Percentiles rank a stretch among this genome's conserved stretches.
These are phyloP conservation scores for Argyra leucocephala DNA, from an alignment of 2,888 invertebrate genomes.

Conservation along the genomic window DNA sequence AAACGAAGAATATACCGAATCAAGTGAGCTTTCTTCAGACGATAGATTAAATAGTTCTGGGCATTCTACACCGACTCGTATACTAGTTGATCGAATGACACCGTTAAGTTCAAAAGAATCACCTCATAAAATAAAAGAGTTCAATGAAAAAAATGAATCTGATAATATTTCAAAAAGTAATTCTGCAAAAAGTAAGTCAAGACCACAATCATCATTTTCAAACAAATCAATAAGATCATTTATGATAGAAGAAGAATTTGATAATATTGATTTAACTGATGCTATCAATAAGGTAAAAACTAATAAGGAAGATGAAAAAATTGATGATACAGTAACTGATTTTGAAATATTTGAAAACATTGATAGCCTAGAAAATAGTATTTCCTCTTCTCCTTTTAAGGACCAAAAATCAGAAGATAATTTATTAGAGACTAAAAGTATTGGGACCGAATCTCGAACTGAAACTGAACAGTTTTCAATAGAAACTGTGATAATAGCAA, in stretches of 20 bases:
- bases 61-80: slow-evolving; percentile 20
- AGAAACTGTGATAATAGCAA: slow-evolving; percentile 7
- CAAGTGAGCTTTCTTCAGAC: slow-evolving; percentile 19
- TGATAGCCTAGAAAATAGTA: slow-evolving; percentile 15
- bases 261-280: slow-evolving; percentile 29
- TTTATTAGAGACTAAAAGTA: background rate
- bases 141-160: background rate
- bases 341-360: slow-evolving; percentile 16
- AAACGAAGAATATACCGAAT: background rate
- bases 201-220: slow-evolving; percentile 13
- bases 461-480: slow-evolving; percentile 3
- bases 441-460: background rate
- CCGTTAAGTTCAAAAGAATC: slow-evolving; percentile 1
- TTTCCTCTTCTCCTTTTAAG: slow-evolving; percentile 18
- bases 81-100: slow-evolving; percentile 12
- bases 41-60: slow-evolving; percentile 19
- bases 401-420: background rate
- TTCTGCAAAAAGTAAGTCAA: slow-evolving; percentile 9
- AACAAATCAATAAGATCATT: slow-evolving; percentile 44
- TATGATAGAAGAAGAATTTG: slow-evolving; percentile 41
- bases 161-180: background rate
- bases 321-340: slow-evolving; percentile 8
- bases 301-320: slow-evolving; percentile 22
- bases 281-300: slow-evolving; percentile 24
- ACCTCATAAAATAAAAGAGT: background rate